A percentile compares a stretch with the other conserved stretches of the same genome.
These are phyloP conservation scores for Ochropleura plecta DNA, from an alignment of 2,888 invertebrate species.

Conservation along the genomic window DNA sequence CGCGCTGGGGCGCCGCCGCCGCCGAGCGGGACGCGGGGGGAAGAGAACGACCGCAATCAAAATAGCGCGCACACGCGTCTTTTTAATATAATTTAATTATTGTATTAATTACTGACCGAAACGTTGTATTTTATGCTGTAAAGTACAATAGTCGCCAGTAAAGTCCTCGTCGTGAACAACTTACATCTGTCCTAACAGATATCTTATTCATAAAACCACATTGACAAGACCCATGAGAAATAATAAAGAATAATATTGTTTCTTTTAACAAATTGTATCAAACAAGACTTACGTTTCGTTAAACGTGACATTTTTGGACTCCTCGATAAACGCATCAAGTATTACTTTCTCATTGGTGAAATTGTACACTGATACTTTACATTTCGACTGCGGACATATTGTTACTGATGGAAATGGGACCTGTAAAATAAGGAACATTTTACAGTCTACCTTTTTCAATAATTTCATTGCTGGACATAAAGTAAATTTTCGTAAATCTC, in stretches of 20 bases:
- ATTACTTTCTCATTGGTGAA: conserved; percentile 48
- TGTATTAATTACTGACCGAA: no score
- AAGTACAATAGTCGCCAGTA: no score
- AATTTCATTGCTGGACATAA: neutral
- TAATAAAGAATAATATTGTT: neutral
- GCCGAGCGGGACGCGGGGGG: no score
- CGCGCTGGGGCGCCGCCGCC: no score
- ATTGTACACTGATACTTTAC: conserved; percentile 62
- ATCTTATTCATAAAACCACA: neutral
- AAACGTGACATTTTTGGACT: neutral
- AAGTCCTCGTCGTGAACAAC: no score
- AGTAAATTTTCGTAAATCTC: neutral
- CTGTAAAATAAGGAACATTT: conserved; percentile 48
- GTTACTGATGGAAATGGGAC: conserved; percentile 79
- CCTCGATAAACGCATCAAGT: neutral
- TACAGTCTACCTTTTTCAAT: neutral
- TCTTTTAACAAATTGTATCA: neutral
- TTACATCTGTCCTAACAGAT: no score
- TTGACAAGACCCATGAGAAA: neutral
- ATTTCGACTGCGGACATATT: conserved; percentile 76
- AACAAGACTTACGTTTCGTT: conserved; percentile 50
- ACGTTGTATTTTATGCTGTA: no score
- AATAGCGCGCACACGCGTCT: no score
- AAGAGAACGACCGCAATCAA: no score
- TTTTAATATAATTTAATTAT: no score